A percentile compares a stretch with the other conserved stretches of the same genome.
phyloP scores from a whole-genome alignment of 1,140 invertebrate genomes.

The Venturia canescens region DNA sequence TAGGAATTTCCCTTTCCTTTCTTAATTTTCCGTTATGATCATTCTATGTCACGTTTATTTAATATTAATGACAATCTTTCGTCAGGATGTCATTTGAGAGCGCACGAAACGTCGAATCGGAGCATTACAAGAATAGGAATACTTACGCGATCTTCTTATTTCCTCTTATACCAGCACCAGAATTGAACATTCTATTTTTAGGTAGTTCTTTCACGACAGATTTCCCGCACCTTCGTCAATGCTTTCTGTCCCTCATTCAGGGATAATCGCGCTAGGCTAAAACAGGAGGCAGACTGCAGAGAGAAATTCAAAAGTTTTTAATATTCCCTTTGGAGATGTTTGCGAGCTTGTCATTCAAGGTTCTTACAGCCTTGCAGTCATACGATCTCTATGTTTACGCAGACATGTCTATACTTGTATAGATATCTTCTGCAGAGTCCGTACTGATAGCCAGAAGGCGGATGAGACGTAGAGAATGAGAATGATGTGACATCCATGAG shows the following conservation, averaged over 20 bases:
- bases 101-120: too few species aligned
- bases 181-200: not conserved
- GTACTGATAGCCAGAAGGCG: conserved; percentile 1
- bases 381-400: not conserved
- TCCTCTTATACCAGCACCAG: not conserved
- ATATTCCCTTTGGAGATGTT: conserved; percentile 69
- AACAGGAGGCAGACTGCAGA: not conserved
- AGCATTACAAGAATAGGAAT: not conserved
- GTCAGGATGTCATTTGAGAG: too few species aligned
- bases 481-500: conserved; percentile 28
- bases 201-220: not conserved
- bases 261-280: conserved; percentile 46
- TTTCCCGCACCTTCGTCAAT: not conserved
- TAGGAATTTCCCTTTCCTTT: too few species aligned
- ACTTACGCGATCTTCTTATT: not conserved
- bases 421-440: not conserved
- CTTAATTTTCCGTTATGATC: too few species aligned
- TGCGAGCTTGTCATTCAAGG: conserved; percentile 65
- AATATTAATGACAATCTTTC: too few species aligned
- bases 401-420: not conserved
- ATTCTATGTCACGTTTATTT: too few species aligned
- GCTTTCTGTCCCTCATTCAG: conserved; percentile 36
- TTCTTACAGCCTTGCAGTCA: conserved; percentile 35
- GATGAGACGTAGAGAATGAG: conserved; percentile 36
- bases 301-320: conserved; percentile 60